Conservation (phyloP, 2,113 vertebrate genomes). For the Bubalus kerabau region DNA sequence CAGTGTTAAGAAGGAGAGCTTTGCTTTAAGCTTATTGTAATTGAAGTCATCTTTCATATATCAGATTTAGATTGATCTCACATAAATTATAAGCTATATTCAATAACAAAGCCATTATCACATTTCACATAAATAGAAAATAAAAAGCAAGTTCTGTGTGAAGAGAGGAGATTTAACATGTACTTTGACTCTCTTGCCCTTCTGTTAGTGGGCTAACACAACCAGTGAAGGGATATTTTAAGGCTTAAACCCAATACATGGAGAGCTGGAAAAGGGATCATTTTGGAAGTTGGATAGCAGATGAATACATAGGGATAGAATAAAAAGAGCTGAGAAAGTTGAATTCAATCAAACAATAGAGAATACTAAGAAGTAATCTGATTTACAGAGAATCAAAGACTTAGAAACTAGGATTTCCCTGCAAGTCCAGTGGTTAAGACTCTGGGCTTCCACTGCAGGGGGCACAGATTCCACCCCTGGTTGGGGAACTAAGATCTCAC, state of each 20-base stretch:
- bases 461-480: neutral
- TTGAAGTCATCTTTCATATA: neutral
- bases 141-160: neutral
- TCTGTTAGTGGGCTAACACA: neutral
- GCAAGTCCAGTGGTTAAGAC: neutral
- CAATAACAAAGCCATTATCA: slow-evolving; percentile 14
- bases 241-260: neutral
- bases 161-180: neutral
- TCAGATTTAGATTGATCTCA: slow-evolving; percentile 19
- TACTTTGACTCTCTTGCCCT: neutral
- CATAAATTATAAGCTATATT: slow-evolving; percentile 35
- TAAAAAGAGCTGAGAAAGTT: neutral
- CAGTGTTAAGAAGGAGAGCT: neutral
- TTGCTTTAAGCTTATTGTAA: slow-evolving; percentile 42
- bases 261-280: neutral
- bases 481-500: neutral
- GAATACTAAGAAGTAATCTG: neutral
- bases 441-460: neutral
- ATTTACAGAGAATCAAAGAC: neutral
- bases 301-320: neutral
- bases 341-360: neutral
- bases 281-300: neutral
- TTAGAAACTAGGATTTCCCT: neutral
- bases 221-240: neutral
- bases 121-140: slow-evolving; percentile 28